Evolutionary conservation across 2,113 vertebrate genomes (phyloP), one percentile per base, ranked within the genome.

Genomic region (Peromyscus leucopus): DNA sequence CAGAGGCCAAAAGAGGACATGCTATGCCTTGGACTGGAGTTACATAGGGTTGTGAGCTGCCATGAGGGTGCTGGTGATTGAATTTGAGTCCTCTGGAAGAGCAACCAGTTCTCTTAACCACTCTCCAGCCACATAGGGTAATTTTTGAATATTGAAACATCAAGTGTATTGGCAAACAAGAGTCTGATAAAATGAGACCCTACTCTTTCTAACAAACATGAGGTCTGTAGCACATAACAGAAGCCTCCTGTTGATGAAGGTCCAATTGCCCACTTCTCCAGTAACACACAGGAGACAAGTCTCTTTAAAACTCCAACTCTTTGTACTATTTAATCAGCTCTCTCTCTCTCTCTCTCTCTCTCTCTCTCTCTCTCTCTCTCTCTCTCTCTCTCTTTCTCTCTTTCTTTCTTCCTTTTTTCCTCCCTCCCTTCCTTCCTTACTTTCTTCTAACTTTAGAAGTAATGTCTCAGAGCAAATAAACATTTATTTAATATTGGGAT

Each of bases 81-180:
- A 48, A n/a, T 36, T n/a, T n/a, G 13, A 39, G 24, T 48, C 63
- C 63, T 46, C 17, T 67, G 26, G 42, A 65, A 67, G 39, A 65
- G 39, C 6, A 84, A 24, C 33, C 33, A n/a, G 82, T 17, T 7
- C 59, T 42, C 83, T 67, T 86, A 67, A 67, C 16, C 17, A 46
- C 61, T 65, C 59, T 86, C 28, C 17, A 48, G 39, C 31, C 6
- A 26, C 26, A 46, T 31, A 21, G 21, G 12, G 22, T 6, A 61
- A 86, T 74, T 95, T 95, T 84, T 96, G 87, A 92, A 84, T 93
- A 87, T 59, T 92, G 46, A 96, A 89, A 76, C 57, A 92, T 96
- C 63, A 88, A 92, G 57, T 74, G 71, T 93, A 55, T 79, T 95
- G 89, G 51, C 76, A 97, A 89, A 92, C 61, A 84, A 90, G 87